Evolutionary conservation across 1,140 invertebrate genomes (phyloP).

Genomic region (Medauroidea extradentata): DNA sequence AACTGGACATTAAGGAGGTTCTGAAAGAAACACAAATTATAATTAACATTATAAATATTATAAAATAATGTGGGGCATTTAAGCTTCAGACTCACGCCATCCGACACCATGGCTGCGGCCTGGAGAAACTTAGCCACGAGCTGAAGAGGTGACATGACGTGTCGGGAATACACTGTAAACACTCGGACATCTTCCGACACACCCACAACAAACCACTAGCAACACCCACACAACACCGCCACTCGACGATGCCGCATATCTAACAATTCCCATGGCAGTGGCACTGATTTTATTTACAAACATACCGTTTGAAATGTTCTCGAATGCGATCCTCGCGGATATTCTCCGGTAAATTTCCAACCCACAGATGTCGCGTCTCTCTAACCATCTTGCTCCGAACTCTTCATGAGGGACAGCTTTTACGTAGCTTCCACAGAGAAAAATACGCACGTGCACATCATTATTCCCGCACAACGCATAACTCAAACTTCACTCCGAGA

Average conservation of each 20-base stretch:
- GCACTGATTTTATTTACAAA: slow-evolving; percentile 21
- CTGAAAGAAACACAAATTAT: no score
- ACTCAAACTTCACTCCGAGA: slow-evolving; percentile 17
- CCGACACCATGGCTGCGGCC: no score
- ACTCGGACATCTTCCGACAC: slow-evolving; percentile 6
- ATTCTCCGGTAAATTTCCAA: slow-evolving; percentile 99
- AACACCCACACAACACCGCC: slow-evolving; percentile 10
- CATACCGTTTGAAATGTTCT: slow-evolving; percentile 96
- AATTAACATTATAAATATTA: no score
- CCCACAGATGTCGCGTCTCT: slow-evolving; percentile 99
- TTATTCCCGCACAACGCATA: slow-evolving; percentile 25
- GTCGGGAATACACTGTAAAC: slow-evolving; percentile 5
- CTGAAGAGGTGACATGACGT: no score
- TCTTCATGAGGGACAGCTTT: slow-evolving; percentile 63
- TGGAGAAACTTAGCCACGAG: no score
- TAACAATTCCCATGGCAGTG: slow-evolving; percentile 6
- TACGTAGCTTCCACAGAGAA: slow-evolving; percentile 21
- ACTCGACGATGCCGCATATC: neutral
- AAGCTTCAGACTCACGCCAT: no score
- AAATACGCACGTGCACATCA: slow-evolving; percentile 20
- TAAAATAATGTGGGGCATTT: no score
- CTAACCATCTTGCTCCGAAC: slow-evolving; percentile 93
- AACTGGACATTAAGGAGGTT: no score
- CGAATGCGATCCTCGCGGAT: slow-evolving; percentile 91
- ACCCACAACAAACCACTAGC: slow-evolving; percentile 11